Base-by-base conservation (phyloP, 64 coral and sea anemone species). In the Montipora cactus region DNA sequence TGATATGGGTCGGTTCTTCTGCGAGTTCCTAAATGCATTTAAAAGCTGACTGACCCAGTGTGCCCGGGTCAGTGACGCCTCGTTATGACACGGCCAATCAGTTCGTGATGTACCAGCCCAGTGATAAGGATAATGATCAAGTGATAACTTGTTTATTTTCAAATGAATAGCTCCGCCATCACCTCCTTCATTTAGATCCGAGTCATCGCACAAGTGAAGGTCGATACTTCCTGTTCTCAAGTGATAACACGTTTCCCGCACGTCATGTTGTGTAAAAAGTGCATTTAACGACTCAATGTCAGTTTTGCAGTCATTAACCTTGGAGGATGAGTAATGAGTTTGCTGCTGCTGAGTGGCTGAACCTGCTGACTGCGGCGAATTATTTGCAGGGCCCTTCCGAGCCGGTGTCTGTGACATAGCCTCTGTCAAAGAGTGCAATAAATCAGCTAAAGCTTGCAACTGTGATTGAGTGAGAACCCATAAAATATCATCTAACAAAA, bases 381-480 rank as follows among this genome's bases (percentile, higher is more conserved):
- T 78, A 13, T 15, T 77, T 45, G 20, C 37, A 62, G 92, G 89
- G 7, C 87, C 93, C 47, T 95, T 87, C 18, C 74, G 58, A 8
- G n/a, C 44, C 44, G 19, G 19, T 23, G 95, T 81, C 48, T 81
- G 88, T 18, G 88, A 77, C 4, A 99, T 20, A n/a, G 84, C 92
- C 46, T 95, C 81, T 59, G 68, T 89, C 7, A 96, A 87, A 20
- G 98, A 99, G 52, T 99, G 96, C 16, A 94, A 62, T 22, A 99
- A 89, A 68, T 76, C 86, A 47, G 94, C 75, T 12, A 99, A 74
- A 52, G 89, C 95, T 55, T 95, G 92, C 21, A 99, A 76, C 50
- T 99, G 98, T 0, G 95, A 83, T 58, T 99, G 98, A 10, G 93
- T 96, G 2, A 99, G 87, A 10, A 99, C 98, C 98, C 98, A 99